Evolutionary conservation across 2,888 invertebrate genomes (phyloP).

Genomic region (Heterodera filipjevi): DNA sequence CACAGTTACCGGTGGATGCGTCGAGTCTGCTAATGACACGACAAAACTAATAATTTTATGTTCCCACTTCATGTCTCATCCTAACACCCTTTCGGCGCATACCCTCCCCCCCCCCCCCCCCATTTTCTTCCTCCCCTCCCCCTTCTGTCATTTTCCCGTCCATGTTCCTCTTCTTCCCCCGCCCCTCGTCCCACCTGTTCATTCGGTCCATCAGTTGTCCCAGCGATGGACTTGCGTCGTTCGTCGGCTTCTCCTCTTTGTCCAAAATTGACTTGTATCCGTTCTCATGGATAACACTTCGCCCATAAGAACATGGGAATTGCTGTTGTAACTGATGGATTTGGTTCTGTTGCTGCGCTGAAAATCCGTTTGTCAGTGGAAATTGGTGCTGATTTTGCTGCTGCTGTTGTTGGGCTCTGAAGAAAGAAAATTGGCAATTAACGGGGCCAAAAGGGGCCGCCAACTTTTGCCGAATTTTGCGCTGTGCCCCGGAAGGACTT

Average conservation of each 20-base stretch:
- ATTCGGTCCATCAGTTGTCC: conserved; percentile 26
- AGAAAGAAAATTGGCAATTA: not conserved
- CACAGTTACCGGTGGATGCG: no score
- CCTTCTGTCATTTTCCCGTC: no score
- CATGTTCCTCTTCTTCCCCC: no score
- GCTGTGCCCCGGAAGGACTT: conserved; percentile 56
- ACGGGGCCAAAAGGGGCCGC: not conserved
- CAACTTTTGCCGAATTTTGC: conserved; percentile 53
- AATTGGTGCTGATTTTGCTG: conserved; percentile 18
- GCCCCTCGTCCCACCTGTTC: conserved; percentile 8
- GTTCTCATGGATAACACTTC: conserved; percentile 28
- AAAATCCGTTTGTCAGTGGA: not conserved
- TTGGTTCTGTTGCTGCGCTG: not conserved
- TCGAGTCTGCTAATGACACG: no score
- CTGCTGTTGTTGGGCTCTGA: conserved; percentile 23
- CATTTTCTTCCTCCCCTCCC: no score
- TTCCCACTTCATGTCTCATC: no score
- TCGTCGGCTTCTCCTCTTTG: conserved; percentile 9
- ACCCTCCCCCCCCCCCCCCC: no score
- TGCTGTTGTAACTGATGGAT: not conserved
- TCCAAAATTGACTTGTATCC: conserved; percentile 25
- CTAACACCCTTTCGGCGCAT: no score
- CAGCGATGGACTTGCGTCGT: not conserved
- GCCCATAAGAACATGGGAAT: not conserved
- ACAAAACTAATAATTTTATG: no score